Evolutionary conservation across 2,797 vertebrate species (phyloP).

Genomic region (Lutjanus campechanus): DNA sequence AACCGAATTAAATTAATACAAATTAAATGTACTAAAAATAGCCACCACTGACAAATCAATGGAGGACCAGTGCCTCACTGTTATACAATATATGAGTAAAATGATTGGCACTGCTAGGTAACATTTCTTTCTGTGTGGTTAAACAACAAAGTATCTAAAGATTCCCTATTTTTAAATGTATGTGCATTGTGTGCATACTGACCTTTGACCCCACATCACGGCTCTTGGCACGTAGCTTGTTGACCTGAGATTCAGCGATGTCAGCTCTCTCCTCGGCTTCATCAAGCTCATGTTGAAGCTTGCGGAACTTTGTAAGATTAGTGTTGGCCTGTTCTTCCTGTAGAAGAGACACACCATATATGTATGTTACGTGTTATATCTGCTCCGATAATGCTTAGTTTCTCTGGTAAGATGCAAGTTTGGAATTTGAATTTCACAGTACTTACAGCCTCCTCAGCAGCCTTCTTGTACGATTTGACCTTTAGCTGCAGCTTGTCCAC

Average conservation of each 20-base stretch:
- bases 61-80: background rate
- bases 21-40: background rate
- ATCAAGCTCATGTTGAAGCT: slow-evolving; percentile 91
- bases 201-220: slow-evolving; percentile 90
- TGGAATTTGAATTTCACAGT: slow-evolving; percentile 8
- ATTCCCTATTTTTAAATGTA: background rate
- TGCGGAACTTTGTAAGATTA: slow-evolving; percentile 91
- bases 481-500: slow-evolving; percentile 88
- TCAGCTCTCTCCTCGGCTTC: slow-evolving; percentile 92
- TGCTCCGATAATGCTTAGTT: background rate
- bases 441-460: slow-evolving; percentile 85
- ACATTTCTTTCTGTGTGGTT: background rate
- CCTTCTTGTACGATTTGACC: slow-evolving; percentile 86
- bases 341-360: background rate
- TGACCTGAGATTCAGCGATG: slow-evolving; percentile 92
- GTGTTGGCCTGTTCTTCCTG: slow-evolving; percentile 92
- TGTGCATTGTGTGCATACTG: background rate
- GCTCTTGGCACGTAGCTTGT: slow-evolving; percentile 91
- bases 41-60: background rate
- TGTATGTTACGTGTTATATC: background rate
- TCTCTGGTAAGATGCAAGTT: background rate
- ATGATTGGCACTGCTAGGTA: background rate
- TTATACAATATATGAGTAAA: background rate
- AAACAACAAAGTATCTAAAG: background rate
- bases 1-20: too few species aligned